Base-by-base conservation (phyloP, 2,888 invertebrate genomes). In the Nomada fucata region DNA sequence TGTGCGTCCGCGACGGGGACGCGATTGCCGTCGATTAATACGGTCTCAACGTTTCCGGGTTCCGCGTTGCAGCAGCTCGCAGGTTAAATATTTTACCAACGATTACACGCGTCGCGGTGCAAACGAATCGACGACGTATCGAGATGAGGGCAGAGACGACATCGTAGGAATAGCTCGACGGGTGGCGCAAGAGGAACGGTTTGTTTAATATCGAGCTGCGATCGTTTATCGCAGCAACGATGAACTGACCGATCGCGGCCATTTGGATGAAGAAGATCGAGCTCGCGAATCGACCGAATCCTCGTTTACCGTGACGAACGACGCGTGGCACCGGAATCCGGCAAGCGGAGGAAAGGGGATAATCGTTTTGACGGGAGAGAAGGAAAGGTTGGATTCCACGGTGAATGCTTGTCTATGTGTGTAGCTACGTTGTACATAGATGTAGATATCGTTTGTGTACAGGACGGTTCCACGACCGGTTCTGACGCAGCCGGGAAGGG, bases 191-290 rank as follows among this genome's bases (percentile, higher is more conserved):
- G 82, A 84, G 77, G 85, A 90, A 87, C 88, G 84, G 80, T 89
- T 80, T 82, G 84, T 90, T 88, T 82, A 82, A 80, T 79, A 70
- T 75, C 71, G 83, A 73, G 70, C 76, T 76, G 79, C 72, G 77
- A 82, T 89, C 90, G 89, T 91, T 91, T 90, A 89, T 91, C 90
- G 90, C 90, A 82, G 82, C 57, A 70, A 74, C 68, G 69, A 71
- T 64, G n/a, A n/a, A n/a, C n/a, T 57, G 79, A 83, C 83, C 79
- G 85, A 82, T 87, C 83, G 83, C 86, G 87, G 89, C 89, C 85
- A 85, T 89, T 89, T 87, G 87, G 88, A 86, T 86, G 82, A 81
- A 76, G 64, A 53, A 53, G 75, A 76, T 71, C 77, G 76, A 67
- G 74, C 68, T 82, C 78, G 74, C 73, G 82, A 88, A 79, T 86